phyloP scores from a whole-genome alignment of 2,113 vertebrate genomes.

The Marcusenius ussheri region DNA sequence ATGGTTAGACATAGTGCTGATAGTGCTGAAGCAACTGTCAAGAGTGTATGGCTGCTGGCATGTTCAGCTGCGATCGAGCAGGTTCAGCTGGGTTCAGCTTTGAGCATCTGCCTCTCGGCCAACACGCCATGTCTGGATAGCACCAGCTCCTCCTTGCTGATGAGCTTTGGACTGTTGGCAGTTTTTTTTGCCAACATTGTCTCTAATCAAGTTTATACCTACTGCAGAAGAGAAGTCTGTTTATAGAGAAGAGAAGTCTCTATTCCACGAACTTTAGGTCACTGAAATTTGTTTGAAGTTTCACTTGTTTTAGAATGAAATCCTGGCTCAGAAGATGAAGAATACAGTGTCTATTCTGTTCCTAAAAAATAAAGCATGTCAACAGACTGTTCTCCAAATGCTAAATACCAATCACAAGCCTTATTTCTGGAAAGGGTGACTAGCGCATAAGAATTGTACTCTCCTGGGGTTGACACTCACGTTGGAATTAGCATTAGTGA shows the following conservation, averaged over 20 bases:
- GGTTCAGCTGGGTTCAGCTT: neutral
- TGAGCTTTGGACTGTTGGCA: neutral
- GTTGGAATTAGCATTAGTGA: neutral
- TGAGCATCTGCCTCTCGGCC: neutral
- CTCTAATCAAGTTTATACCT: neutral
- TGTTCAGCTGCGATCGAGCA: neutral
- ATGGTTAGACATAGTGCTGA: neutral
- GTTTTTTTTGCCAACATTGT: neutral
- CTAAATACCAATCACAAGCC: neutral
- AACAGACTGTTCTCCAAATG: neutral
- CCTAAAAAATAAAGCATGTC: neutral
- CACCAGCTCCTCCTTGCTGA: neutral
- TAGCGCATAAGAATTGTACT: neutral
- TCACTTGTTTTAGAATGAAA: neutral
- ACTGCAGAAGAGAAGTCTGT: neutral
- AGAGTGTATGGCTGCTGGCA: neutral
- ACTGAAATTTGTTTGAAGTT: neutral
- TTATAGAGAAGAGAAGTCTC: neutral
- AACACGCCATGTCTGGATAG: neutral
- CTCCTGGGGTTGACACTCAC: neutral
- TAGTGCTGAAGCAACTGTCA: neutral
- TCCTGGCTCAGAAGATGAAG: neutral
- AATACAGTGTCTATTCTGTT: neutral
- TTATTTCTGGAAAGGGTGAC: neutral
- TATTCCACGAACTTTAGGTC: neutral